These are phyloP conservation scores for Crepidodera aurea DNA, from an alignment of 2,888 invertebrate species.

Conservation along the genomic window DNA sequence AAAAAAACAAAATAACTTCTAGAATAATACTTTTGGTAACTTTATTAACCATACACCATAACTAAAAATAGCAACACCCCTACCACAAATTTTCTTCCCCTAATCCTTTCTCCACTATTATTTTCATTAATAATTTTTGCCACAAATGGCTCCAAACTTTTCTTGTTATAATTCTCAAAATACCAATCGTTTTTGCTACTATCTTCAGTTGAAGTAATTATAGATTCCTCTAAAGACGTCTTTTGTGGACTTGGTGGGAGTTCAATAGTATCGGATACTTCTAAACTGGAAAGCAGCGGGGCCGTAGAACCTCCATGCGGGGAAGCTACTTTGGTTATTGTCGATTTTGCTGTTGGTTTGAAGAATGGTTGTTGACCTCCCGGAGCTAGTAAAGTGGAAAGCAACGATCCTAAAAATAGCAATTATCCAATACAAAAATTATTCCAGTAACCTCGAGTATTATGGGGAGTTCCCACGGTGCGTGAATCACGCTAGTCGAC, in stretches of 20 bases:
- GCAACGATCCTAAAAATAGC: slow-evolving; percentile 61
- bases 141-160: slow-evolving; percentile 63
- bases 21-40: background rate
- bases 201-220: slow-evolving; percentile 24
- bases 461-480: too few relatives aligned
- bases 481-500: too few relatives aligned
- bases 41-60: background rate
- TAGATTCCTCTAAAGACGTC: slow-evolving; percentile 53
- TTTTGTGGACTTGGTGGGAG: slow-evolving; percentile 59
- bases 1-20: background rate
- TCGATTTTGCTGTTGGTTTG: slow-evolving; percentile 63
- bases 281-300: slow-evolving; percentile 44
- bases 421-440: slow-evolving; percentile 3
- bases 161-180: slow-evolving; percentile 83
- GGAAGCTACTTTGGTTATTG: slow-evolving; percentile 68
- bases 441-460: too few relatives aligned
- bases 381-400: slow-evolving; percentile 71
- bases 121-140: slow-evolving; percentile 33
- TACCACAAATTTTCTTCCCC: background rate
- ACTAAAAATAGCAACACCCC: background rate
- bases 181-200: slow-evolving; percentile 72
- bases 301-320: slow-evolving; percentile 54
- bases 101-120: background rate
- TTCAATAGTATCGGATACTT: slow-evolving; percentile 32
- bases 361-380: slow-evolving; percentile 64